Percentiles rank a stretch among this genome's conserved stretches.
phyloP scores from a whole-genome alignment of 2,113 vertebrate species.

The Reinhardtius hippoglossoides region DNA sequence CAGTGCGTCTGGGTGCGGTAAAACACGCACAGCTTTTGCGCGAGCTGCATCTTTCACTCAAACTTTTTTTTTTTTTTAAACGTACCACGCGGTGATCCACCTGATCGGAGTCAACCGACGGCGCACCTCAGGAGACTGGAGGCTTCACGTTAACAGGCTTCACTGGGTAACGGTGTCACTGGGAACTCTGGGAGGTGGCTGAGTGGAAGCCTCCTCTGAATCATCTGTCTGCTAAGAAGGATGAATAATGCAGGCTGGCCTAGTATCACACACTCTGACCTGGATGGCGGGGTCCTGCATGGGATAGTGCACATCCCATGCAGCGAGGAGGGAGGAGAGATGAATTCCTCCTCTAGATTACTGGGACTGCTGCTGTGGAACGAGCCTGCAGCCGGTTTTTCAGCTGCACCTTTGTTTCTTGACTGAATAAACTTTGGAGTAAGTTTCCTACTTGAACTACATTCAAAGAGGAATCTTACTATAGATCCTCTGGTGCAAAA shows the following conservation, averaged over 20 bases:
- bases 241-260: conserved; percentile 74
- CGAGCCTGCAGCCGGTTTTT: neutral
- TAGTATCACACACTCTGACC: conserved; percentile 50
- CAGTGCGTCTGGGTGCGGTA: too few relatives aligned
- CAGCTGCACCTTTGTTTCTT: neutral
- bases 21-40: too few relatives aligned
- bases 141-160: conserved; percentile 65
- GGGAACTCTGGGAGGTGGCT: conserved; percentile 59
- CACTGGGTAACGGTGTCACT: conserved; percentile 69
- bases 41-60: too few relatives aligned
- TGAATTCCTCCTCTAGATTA: neutral
- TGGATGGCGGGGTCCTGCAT: conserved; percentile 8
- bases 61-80: too few relatives aligned
- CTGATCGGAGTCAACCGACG: neutral
- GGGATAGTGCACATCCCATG: conserved; percentile 3
- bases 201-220: conserved; percentile 58
- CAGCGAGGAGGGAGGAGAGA: too few relatives aligned
- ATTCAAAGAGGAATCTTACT: too few relatives aligned
- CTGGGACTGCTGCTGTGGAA: neutral
- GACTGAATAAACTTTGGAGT: too few relatives aligned
- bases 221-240: conserved; percentile 56
- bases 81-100: neutral
- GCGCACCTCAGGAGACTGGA: conserved; percentile 4
- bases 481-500: too few relatives aligned
- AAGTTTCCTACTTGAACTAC: too few relatives aligned